Evolutionary conservation across 1,140 invertebrate species (phyloP), one percentile per base, ranked within the genome.

Genomic region (Drosophila tsacasi): DNA sequence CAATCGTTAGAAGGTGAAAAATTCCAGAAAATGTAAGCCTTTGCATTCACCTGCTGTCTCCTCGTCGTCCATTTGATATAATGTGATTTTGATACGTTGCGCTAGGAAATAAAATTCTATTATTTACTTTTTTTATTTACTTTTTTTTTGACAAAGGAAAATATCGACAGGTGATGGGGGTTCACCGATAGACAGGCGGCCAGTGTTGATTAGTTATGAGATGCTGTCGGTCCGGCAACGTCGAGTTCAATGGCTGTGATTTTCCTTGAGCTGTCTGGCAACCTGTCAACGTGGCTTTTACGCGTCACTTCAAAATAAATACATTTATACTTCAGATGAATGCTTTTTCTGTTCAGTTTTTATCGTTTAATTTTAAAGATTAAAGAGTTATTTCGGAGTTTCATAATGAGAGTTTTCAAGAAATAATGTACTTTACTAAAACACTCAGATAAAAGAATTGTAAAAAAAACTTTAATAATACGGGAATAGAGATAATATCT

Each of bases 21-120:
- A 6, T 5, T 40, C n/a, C 1, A 17, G 0, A 2, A 6, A 10
- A 17, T 27, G 13, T 0, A 19, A 3, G 15, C 8, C 1, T 15
- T 10, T 2, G 19, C 2, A 32, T 46, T 27, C 46, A 87, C 83
- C 80, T 75, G 73, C 59, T 13, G 76, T 44, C 30, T 89, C 83
- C 25, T 89, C 83, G n/a, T 77, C 84, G 57, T 87, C 83, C 83
- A 87, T 87, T 71, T 73, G 39, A 37, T 32, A 15, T 3, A 9
- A 39, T 23, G 13, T 72, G 60, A 83, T 23, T 37, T 19, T 55
- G 19, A 46, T 47, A n/a, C 19, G 40, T 44, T 61, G 66, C 27
- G 10, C 8, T 23, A 17, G 25, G 60, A 21, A 55, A 19, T 30
- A 15, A 25, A 30, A 55, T 60, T 69, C 21, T 23, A 10, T 37